Base-by-base conservation (phyloP, 2,113 vertebrate species). In the Dicaeum eximium region DNA sequence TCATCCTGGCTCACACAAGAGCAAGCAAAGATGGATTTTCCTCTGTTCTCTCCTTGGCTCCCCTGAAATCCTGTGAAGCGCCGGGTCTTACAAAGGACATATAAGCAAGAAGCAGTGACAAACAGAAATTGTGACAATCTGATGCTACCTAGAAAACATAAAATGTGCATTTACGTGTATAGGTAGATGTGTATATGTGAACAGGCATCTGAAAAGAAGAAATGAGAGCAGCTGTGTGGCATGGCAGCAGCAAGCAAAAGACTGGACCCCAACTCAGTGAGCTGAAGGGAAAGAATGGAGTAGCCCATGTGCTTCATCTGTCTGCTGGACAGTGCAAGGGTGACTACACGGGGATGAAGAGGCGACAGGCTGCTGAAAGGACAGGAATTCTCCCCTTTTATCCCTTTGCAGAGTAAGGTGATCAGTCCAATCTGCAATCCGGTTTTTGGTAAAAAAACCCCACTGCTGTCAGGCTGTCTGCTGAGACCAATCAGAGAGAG, bases 141-240 rank as follows among this genome's bases (percentile, higher is more conserved):
- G 54, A 33, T 0, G 2, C 33, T 38, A 13, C 50, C 58, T 3
- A 56, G 28, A 65, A 62, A 61, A 15, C 61, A 38, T 15, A 35
- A 12, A 35, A 74, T 14, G 21, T 54, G 12, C 28, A 4, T 51
- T 16, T 30, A 2, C 0, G 0, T 47, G 33, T 21, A 11, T 23
- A 40, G 17, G 37, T 62, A 81, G 64, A 21, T 38, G 27, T 30
- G 13, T 33, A 22, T 21, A 48, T 17, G 7, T 13, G 60, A 65
- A 37, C 7, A 42, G 12, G 7, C 23, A 50, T 33, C 40, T 58
- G 62, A 58, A 31, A 80, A 60, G 22, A 42, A 66, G 38, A 65
- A 72, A 73, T 42, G 6, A 77, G 50, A 80, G 17, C 62, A 33
- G 3, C 25, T 56, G 3, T 31, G 58, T 1, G 3, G 23, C 18